phyloP scores from a whole-genome alignment of 2,797 vertebrate genomes.

The Ctenopoma multispine region DNA sequence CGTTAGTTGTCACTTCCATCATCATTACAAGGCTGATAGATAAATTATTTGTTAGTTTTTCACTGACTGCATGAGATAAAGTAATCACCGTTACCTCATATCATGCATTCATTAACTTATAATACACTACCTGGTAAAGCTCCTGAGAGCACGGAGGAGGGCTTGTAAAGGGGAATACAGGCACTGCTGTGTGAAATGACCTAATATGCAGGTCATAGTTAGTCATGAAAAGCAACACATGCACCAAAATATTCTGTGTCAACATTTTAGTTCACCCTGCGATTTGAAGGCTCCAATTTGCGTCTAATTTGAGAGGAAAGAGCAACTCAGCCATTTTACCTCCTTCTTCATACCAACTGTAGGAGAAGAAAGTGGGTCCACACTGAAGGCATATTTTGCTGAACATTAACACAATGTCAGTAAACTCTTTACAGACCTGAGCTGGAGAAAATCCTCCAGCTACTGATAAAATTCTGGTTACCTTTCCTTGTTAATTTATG shows the following conservation, averaged over 20 bases:
- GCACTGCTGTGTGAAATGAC: constrained; percentile 56
- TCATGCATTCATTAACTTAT: constrained; percentile 36
- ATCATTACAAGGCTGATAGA: not conserved
- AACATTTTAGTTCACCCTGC: constrained; percentile 69
- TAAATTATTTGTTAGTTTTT: constrained; percentile 8
- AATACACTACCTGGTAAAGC: constrained; percentile 34
- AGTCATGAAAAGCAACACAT: constrained; percentile 65
- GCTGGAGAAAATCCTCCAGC: constrained; percentile 67
- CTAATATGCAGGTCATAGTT: constrained; percentile 60
- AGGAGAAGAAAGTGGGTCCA: constrained; percentile 74
- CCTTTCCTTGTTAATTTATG: constrained; percentile 85
- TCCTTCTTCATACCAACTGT: constrained; percentile 69
- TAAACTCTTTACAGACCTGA: constrained; percentile 64
- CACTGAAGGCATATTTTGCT: constrained; percentile 74
- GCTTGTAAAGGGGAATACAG: constrained; percentile 46
- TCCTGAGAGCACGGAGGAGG: constrained; percentile 21
- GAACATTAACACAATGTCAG: constrained; percentile 72
- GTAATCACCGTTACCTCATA: constrained; percentile 18
- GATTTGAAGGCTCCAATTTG: constrained; percentile 73
- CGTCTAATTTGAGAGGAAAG: constrained; percentile 74
- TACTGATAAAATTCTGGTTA: constrained; percentile 85
- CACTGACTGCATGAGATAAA: not conserved
- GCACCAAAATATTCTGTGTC: constrained; percentile 67
- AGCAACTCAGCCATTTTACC: constrained; percentile 77
- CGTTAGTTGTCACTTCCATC: not conserved